Evolutionary conservation across 1,140 invertebrate species (phyloP).

Genomic region (Eumeta japonica): DNA sequence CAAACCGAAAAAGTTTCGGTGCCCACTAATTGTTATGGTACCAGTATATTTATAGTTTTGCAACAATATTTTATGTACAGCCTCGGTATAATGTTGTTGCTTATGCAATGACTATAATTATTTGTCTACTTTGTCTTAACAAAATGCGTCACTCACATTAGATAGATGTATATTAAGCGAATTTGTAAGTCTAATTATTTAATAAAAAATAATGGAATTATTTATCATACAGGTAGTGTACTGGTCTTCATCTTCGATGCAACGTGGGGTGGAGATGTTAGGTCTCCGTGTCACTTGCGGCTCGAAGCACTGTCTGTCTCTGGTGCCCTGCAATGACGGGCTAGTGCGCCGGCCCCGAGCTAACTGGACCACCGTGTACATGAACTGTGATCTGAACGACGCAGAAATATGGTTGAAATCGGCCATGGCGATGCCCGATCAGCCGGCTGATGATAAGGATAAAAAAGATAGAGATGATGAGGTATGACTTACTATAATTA

Average conservation of each 20-base stretch:
- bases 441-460: slow-evolving; percentile 31
- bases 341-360: slow-evolving; percentile 83
- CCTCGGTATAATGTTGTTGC: too few species aligned
- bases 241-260: slow-evolving; percentile 97
- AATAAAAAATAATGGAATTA: background rate
- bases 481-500: slow-evolving; percentile 17
- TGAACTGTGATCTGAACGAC: slow-evolving; percentile 89
- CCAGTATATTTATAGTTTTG: too few species aligned
- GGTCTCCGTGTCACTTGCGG: slow-evolving; percentile 82
- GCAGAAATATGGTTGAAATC: slow-evolving; percentile 91
- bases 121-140: too few species aligned
- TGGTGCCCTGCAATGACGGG: slow-evolving; percentile 79
- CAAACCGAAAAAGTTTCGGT: too few species aligned
- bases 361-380: slow-evolving; percentile 88
- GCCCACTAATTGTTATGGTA: too few species aligned
- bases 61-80: too few species aligned
- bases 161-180: background rate
- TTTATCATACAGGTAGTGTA: slow-evolving; percentile 85
- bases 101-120: too few species aligned
- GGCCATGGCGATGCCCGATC: slow-evolving; percentile 50
- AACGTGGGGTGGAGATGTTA: slow-evolving; percentile 89
- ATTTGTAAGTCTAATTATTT: background rate
- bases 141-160: too few species aligned
- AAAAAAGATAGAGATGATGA: slow-evolving; percentile 37
- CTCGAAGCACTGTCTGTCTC: slow-evolving; percentile 78